Conservation (phyloP, 1,140 invertebrate genomes). For the Acyrthosiphon pisum region DNA sequence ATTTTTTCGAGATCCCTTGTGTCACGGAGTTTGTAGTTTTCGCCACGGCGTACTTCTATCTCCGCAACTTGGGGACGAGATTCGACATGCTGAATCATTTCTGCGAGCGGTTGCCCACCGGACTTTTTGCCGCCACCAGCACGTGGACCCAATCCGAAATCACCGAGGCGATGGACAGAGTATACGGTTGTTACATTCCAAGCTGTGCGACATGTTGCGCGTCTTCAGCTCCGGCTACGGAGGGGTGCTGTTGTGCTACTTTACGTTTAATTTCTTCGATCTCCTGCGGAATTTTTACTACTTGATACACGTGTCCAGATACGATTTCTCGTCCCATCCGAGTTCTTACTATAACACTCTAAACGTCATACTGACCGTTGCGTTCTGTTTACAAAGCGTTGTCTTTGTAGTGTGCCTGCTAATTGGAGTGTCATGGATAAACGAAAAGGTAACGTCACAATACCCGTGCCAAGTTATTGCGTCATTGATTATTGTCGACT, state of each 20-base stretch:
- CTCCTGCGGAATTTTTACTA: neutral
- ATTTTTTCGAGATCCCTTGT: neutral
- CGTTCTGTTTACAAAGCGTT: neutral
- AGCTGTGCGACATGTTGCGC: neutral
- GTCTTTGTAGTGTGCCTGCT: neutral
- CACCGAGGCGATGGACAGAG: neutral
- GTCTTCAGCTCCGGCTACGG: neutral
- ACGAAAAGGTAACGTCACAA: neutral
- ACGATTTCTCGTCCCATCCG: neutral
- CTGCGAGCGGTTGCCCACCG: neutral
- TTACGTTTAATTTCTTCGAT: neutral
- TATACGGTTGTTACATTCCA: neutral
- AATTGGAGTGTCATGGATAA: neutral
- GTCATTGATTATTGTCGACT: too few relatives aligned
- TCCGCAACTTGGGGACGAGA: neutral
- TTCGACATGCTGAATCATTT: neutral
- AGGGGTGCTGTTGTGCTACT: neutral
- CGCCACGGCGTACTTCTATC: neutral
- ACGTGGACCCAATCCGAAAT: neutral
- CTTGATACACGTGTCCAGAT: neutral
- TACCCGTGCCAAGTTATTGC: too few relatives aligned
- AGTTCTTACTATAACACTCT: neutral
- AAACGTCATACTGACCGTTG: neutral
- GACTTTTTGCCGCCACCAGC: rapidly evolving
- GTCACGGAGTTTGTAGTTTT: neutral